Base-by-base conservation (phyloP, 2,113 vertebrate genomes). In the Rhynchopsitta pachyrhyncha region DNA sequence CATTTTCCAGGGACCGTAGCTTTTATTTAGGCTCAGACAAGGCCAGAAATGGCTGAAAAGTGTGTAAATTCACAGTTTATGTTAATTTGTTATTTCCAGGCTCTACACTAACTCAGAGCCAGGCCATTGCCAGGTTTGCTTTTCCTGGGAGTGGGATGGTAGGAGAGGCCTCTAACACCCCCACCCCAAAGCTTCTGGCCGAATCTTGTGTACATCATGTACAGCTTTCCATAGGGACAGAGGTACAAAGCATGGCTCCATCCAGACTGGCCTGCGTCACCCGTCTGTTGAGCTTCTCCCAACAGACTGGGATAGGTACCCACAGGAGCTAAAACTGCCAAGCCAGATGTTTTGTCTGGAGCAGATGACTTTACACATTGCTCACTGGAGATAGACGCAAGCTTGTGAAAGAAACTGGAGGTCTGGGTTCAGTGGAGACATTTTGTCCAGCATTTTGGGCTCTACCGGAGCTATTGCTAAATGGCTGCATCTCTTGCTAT, bases 51-150 rank as follows among this genome's bases (percentile, higher is more conserved):
- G 88, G 86, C 73, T 86, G 23, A 92, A 80, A 89, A 68, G 44
- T 63, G 80, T 82, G 69, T 93, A 95, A 86, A 76, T 80, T 78
- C 86, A 87, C 47, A 57, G n/a, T 0, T 76, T 71, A 92, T 71
- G 77, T 91, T 91, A 89, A 95, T 94, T 87, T 91, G 62, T 85
- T 86, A 89, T 90, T 96, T 92, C 95, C 92, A 96, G 92, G 31
- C 81, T 93, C 12, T 1, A 6, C 0, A 2, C 24, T 78, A 71
- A 66, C 66, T 82, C 70, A 57, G 47, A 75, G 70, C 13, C 42
- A 20, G 47, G 41, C 31, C 19, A 27, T 76, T 83, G 47, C 60
- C 74, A 90, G 63, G n/a, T 82, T 57, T 90, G 44, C 15, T 10
- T 91, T 91, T 90, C 55, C 39, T 79, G 39, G 59, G 55, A 79